Evolutionary conservation across 1,140 invertebrate genomes (phyloP).

Genomic region (Nymphalis io): DNA sequence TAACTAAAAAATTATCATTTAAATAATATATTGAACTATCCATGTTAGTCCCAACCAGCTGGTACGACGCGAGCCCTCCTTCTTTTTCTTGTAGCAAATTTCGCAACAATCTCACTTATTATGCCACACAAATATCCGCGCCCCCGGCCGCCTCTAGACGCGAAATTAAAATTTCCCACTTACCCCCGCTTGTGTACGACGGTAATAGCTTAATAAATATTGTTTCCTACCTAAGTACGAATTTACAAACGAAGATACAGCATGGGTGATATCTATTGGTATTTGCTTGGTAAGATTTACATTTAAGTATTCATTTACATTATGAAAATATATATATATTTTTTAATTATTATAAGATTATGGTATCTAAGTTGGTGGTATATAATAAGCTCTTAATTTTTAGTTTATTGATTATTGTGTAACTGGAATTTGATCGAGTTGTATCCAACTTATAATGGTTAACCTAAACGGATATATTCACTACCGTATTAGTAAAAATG

Average conservation of each 20-base stretch:
- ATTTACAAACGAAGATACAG: slow-evolving; percentile 23
- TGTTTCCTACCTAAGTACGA: slow-evolving; percentile 54
- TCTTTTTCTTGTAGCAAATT: slow-evolving; percentile 81
- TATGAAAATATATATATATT: too few relatives aligned
- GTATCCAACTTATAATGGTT: too few relatives aligned
- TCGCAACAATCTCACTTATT: slow-evolving; percentile 81
- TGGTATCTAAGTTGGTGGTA: too few relatives aligned
- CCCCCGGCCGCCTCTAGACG: slow-evolving; percentile 68
- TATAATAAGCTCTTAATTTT: too few relatives aligned
- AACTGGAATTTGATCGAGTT: too few relatives aligned
- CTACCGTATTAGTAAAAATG: too few relatives aligned
- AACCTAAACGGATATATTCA: too few relatives aligned
- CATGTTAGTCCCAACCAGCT: slow-evolving; percentile 40
- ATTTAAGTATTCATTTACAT: too few relatives aligned
- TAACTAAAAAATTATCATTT: too few relatives aligned
- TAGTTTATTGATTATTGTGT: too few relatives aligned
- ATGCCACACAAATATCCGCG: slow-evolving; percentile 79
- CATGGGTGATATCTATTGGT: background rate
- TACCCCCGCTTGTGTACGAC: slow-evolving; percentile 64
- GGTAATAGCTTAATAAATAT: slow-evolving; percentile 77
- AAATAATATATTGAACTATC: slow-evolving; percentile 27
- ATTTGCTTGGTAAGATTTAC: too few relatives aligned
- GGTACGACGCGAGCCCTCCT: slow-evolving; percentile 66
- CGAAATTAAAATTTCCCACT: slow-evolving; percentile 80
- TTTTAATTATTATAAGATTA: too few relatives aligned